Evolutionary conservation across 2,113 vertebrate species (phyloP).

Genomic region (Sylvietta virens): DNA sequence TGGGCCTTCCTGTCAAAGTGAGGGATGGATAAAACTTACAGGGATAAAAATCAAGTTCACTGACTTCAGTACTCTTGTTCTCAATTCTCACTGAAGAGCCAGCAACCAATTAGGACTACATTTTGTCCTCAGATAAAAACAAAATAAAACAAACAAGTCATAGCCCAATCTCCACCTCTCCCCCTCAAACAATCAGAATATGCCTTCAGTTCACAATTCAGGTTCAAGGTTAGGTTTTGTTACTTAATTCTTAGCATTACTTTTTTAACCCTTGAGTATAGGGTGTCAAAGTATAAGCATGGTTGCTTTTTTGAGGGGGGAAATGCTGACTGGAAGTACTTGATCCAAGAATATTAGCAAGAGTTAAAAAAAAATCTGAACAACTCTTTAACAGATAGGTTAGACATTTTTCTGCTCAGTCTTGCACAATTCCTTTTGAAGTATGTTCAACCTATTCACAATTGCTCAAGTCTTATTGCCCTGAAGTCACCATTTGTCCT

Average conservation of each 20-base stretch:
- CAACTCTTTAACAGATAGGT: not conserved
- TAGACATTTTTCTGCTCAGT: not conserved
- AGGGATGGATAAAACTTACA: not conserved
- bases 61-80: not conserved
- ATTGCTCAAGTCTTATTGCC: not conserved
- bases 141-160: not conserved
- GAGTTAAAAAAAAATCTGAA: not conserved
- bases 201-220: not conserved
- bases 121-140: not conserved
- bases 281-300: not conserved
- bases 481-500: not conserved
- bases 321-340: not conserved
- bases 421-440: not conserved
- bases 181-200: not conserved
- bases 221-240: not conserved
- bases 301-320: not conserved
- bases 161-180: fast-evolving
- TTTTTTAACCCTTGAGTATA: not conserved
- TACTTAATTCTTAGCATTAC: not conserved
- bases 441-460: not conserved
- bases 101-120: not conserved
- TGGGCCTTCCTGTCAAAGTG: not conserved
- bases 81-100: not conserved
- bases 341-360: not conserved
- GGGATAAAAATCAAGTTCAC: not conserved